phyloP scores from a whole-genome alignment of 2,888 invertebrate species.

The Heteromyza rotundicornis region DNA sequence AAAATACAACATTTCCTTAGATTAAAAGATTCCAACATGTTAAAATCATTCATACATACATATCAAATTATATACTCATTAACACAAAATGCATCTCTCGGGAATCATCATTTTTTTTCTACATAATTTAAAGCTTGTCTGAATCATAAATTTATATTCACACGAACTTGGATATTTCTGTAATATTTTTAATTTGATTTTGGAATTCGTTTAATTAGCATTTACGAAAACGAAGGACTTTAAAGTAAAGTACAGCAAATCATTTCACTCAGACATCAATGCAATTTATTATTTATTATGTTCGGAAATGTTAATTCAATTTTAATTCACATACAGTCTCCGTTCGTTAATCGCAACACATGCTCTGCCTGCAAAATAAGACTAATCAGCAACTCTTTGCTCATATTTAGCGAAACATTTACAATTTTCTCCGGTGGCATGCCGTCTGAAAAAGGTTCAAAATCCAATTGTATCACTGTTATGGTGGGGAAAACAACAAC shows the following conservation, averaged over 20 bases:
- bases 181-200: not conserved
- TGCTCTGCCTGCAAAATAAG: too few relatives aligned
- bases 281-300: too few relatives aligned
- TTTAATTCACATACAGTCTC: too few relatives aligned
- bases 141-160: too few relatives aligned
- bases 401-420: conserved; percentile 78
- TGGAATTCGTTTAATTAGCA: conserved; percentile 5
- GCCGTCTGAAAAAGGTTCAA: conserved; percentile 86
- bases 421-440: conserved; percentile 97
- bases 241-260: too few relatives aligned
- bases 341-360: too few relatives aligned
- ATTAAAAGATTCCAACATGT: not conserved
- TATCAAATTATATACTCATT: not conserved
- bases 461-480: conserved; percentile 93
- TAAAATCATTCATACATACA: too few relatives aligned
- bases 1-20: not conserved
- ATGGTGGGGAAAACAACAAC: conserved; percentile 96
- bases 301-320: too few relatives aligned
- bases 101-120: too few relatives aligned
- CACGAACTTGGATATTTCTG: not conserved
- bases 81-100: not conserved
- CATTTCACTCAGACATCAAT: too few relatives aligned
- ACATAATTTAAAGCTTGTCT: too few relatives aligned
- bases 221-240: conserved; percentile 13
- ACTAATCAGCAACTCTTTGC: too few relatives aligned